phyloP scores from a whole-genome alignment of 2,888 invertebrate genomes.

The Onthophagus sagittarius region DNA sequence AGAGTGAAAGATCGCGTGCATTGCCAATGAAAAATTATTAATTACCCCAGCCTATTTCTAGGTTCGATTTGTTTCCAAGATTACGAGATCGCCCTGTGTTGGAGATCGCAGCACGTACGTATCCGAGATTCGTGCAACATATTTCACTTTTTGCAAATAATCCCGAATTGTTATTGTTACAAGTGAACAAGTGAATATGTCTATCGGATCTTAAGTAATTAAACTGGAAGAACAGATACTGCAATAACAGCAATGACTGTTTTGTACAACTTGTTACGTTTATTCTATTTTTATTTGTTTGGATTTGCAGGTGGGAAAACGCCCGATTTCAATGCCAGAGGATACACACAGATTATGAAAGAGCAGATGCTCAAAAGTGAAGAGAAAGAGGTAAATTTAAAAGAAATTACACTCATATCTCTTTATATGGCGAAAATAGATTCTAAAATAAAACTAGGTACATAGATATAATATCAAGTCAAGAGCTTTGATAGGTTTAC shows the following conservation, averaged over 20 bases:
- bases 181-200: slow-evolving; percentile 34
- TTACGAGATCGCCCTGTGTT: slow-evolving; percentile 40
- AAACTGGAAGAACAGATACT: slow-evolving; percentile 35
- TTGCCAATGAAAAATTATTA: slow-evolving; percentile 55
- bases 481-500: too few species aligned
- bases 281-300: slow-evolving; percentile 19
- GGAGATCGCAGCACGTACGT: slow-evolving; percentile 50
- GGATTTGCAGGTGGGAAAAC: slow-evolving; percentile 89
- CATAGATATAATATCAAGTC: too few species aligned
- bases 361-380: slow-evolving; percentile 88
- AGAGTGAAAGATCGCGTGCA: slow-evolving; percentile 44
- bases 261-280: slow-evolving; percentile 9
- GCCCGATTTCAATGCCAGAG: slow-evolving; percentile 90
- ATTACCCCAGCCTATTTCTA: slow-evolving; percentile 62
- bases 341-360: slow-evolving; percentile 96
- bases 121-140: slow-evolving; percentile 44
- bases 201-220: slow-evolving; percentile 32
- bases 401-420: too few species aligned
- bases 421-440: too few species aligned
- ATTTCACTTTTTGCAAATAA: slow-evolving; percentile 30
- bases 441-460: too few species aligned
- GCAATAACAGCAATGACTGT: slow-evolving; percentile 23
- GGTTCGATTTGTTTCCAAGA: slow-evolving; percentile 51
- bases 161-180: background rate
- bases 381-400: slow-evolving; percentile 90